Evolutionary conservation across 2,888 invertebrate species (phyloP).

Genomic region (Vesta saturnalis): DNA sequence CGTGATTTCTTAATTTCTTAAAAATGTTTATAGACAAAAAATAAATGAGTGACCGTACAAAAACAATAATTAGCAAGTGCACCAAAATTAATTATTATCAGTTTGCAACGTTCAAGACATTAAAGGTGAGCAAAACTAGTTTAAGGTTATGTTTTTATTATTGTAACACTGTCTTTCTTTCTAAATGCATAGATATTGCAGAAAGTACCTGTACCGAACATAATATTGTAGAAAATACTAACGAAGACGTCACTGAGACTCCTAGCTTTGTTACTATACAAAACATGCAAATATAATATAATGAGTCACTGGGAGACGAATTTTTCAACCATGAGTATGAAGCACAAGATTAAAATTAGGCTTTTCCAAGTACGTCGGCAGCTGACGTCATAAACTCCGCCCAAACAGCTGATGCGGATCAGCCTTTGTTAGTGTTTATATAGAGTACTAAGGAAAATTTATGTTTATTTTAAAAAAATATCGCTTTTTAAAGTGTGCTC

Average conservation of each 20-base stretch:
- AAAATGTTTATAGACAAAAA: neutral
- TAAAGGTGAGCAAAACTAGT: no score
- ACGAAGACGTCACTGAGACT: neutral
- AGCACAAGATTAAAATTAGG: neutral
- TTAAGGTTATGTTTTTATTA: neutral
- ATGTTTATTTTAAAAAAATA: no score
- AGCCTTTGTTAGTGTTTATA: no score
- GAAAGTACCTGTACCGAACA: neutral
- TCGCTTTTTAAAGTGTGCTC: no score
- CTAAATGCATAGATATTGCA: neutral
- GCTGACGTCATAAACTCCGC: no score
- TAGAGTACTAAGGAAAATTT: no score
- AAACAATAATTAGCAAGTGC: neutral
- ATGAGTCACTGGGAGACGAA: neutral
- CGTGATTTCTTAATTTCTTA: neutral
- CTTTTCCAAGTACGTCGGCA: no score
- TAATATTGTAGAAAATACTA: neutral
- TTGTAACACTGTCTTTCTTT: neutral
- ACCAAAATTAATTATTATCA: no score
- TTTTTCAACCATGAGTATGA: neutral
- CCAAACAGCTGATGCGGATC: no score
- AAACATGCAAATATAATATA: neutral
- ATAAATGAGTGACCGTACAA: neutral
- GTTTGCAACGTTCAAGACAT: no score
- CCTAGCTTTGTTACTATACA: neutral